Evolutionary conservation across 2,113 vertebrate genomes (phyloP).

Genomic region (Microtus montanus): DNA sequence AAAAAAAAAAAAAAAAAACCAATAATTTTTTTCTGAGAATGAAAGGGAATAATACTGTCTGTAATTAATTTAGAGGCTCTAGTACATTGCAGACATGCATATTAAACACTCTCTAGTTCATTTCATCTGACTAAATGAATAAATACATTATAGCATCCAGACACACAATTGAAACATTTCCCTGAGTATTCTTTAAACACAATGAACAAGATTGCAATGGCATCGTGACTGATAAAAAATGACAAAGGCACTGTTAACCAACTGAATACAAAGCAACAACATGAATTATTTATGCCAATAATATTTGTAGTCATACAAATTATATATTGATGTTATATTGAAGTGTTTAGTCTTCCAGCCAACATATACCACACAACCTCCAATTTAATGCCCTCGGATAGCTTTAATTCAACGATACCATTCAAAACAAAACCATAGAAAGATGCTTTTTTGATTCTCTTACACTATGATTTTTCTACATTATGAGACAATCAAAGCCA

Average conservation of each 20-base stretch:
- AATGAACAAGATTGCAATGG: constrained; percentile 77
- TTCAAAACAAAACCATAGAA: constrained; percentile 31
- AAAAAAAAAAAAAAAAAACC: neutral
- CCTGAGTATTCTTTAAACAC: constrained; percentile 76
- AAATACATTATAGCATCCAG: constrained; percentile 74
- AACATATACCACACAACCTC: constrained; percentile 57
- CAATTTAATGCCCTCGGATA: constrained; percentile 45
- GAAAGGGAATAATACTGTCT: constrained; percentile 58
- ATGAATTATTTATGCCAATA: constrained; percentile 79
- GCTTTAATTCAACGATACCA: constrained; percentile 49
- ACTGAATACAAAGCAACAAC: constrained; percentile 66
- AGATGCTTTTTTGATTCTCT: neutral
- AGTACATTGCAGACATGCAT: constrained; percentile 68
- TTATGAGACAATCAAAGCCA: constrained; percentile 4
- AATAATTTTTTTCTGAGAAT: constrained; percentile 42
- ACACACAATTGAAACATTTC: constrained; percentile 76
- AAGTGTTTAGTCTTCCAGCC: constrained; percentile 59
- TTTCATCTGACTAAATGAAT: constrained; percentile 75
- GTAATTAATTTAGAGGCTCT: constrained; percentile 70
- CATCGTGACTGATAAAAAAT: constrained; percentile 73
- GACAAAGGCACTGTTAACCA: constrained; percentile 75
- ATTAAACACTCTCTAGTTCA: constrained; percentile 73
- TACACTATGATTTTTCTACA: constrained; percentile 37
- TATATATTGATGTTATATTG: constrained; percentile 73
- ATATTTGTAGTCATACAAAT: constrained; percentile 79